Evolutionary conservation across 2,888 invertebrate species (phyloP), one percentile per base, ranked within the genome.

Genomic region (Drosophila meridionalis): DNA sequence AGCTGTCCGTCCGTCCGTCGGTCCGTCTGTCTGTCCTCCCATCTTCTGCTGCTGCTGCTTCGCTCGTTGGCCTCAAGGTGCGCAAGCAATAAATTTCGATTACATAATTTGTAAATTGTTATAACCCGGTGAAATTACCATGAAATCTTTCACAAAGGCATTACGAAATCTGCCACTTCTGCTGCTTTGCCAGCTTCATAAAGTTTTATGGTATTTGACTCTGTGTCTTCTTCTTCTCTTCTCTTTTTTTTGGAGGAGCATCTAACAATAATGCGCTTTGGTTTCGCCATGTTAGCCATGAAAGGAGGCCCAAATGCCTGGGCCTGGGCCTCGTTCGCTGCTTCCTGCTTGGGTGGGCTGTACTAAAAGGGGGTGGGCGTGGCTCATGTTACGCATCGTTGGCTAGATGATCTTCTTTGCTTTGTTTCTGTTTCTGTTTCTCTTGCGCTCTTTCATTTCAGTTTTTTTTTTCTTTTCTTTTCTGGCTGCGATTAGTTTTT

Each of bases 91-190:
- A 90, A 90, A 89, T 89, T 90, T 90, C 87, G 91, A 92, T 92
- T 89, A 89, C 84, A 86, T 92, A 92, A 92, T 91, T 92, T 90
- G 81, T 83, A 90, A 90, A 92, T 91, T 90, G 89, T 91, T 89
- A 91, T 84, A 89, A 90, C 85, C 80, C 82, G 81, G 76, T 79
- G 78, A 87, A 90, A 87, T 90, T 87, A 85, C 90, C 88, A 84
- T 90, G 89, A 90, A 90, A 88, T 90, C 89, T 85, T 78, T 86
- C 71, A 88, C 87, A 88, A 83, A 72, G 65, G 83, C 83, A 90
- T 86, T 84, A 79, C 82, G 66, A 89, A 77, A 86, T 90, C 90
- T 90, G 90, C 83, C 85, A 85, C 90, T 85, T 85, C 34, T 45
- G 90, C 38, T 12, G 6, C 28, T 4, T 42, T 52, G 34, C 50